These are phyloP conservation scores for Lycia hirtaria DNA, from an alignment of 2,888 invertebrate genomes.

Conservation along the genomic window DNA sequence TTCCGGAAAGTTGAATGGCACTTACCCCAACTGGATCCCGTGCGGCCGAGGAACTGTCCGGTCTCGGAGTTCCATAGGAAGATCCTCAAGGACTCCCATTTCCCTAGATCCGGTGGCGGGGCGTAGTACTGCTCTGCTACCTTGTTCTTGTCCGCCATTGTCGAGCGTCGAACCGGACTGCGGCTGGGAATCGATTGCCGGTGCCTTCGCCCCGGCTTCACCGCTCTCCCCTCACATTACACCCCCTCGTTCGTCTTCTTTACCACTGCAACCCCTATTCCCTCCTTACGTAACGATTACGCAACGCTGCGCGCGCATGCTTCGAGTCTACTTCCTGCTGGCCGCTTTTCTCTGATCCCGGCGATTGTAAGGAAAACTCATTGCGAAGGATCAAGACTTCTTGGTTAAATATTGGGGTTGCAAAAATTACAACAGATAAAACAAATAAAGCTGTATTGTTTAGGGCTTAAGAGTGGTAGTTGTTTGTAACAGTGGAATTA, in stretches of 20 bases:
- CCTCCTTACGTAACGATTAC: constrained; percentile 80
- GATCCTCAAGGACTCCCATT: constrained; percentile 93
- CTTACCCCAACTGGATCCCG: constrained; percentile 98
- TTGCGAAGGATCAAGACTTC: constrained; percentile 40
- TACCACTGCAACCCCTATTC: constrained; percentile 67
- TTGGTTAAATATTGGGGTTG: constrained; percentile 48
- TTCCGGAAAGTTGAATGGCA: constrained; percentile 50
- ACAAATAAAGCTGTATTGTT: constrained; percentile 12
- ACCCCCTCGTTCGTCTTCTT: constrained; percentile 37
- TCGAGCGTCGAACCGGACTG: constrained; percentile 77
- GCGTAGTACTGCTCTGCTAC: constrained; percentile 91
- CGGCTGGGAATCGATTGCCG: constrained; percentile 77
- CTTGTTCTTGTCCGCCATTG: constrained; percentile 91
- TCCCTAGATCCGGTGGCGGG: constrained; percentile 92
- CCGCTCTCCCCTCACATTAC: constrained; percentile 51
- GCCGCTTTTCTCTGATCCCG: constrained; percentile 49
- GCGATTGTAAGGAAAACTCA: background rate
- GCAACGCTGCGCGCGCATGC: constrained; percentile 78
- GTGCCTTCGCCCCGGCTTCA: constrained; percentile 65
- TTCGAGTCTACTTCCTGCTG: constrained; percentile 57
- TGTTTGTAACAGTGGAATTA: constrained; percentile 17
- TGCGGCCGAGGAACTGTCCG: constrained; percentile 95
- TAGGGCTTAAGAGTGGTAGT: constrained; percentile 39
- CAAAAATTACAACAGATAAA: constrained; percentile 41
- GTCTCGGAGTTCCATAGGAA: constrained; percentile 98